A percentile compares a stretch with the other conserved stretches of the same genome.
Conservation (phyloP, 2,888 invertebrate species). For the Zaprionus obscuricornis region DNA sequence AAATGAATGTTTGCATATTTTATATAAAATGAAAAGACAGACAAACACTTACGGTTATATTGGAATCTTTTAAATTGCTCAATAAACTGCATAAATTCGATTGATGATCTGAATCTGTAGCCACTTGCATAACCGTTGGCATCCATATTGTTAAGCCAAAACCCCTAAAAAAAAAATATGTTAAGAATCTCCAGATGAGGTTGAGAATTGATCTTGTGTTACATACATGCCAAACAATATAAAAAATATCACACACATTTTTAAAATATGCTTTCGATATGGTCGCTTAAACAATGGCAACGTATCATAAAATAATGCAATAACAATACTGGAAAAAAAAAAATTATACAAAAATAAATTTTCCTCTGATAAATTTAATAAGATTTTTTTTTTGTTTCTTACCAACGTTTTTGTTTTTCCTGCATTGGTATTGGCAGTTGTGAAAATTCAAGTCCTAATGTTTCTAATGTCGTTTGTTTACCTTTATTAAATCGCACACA, state of each 20-base stretch:
- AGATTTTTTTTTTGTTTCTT: background rate
- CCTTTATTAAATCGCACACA: slow-evolving; percentile 38
- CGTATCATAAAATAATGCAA: no score
- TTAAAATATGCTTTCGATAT: no score
- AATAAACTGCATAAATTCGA: slow-evolving; percentile 30
- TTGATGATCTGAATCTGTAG: background rate
- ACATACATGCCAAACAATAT: background rate
- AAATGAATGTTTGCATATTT: background rate
- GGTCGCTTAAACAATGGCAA: no score
- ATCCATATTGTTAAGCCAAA: slow-evolving; percentile 31
- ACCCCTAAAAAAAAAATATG: slow-evolving; percentile 12
- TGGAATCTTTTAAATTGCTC: background rate
- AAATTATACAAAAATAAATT: background rate
- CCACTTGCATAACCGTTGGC: slow-evolving; percentile 15
- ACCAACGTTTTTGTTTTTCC: fast-evolving
- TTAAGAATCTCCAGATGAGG: background rate
- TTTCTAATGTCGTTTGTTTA: slow-evolving; percentile 14
- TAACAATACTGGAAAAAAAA: no score
- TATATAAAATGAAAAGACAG: background rate
- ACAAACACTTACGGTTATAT: background rate
- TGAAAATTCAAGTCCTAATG: slow-evolving; percentile 17
- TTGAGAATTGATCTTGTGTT: no score
- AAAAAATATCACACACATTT: background rate
- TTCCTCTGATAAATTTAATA: background rate
- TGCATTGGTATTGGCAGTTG: slow-evolving; percentile 4